Evolutionary conservation across 2,113 vertebrate species (phyloP).

Genomic region (Terrapene triunguis): DNA sequence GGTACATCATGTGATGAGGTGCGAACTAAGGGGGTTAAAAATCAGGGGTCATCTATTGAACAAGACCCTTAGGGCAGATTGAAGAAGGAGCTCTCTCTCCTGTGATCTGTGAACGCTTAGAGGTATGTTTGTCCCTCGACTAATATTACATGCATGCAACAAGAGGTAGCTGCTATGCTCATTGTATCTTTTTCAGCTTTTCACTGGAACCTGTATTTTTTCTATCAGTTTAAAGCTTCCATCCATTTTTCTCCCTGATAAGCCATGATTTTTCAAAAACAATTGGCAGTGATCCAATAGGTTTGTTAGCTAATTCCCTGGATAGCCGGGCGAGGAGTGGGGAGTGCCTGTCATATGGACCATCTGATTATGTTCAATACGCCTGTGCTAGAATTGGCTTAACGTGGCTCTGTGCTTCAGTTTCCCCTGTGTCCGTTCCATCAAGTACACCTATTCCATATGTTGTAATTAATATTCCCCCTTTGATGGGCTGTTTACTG

Average conservation of each 20-base stretch:
- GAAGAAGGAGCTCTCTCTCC: neutral
- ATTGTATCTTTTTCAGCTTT: neutral
- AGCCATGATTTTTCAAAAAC: neutral
- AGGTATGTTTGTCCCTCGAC: neutral
- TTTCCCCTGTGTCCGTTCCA: neutral
- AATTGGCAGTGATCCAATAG: neutral
- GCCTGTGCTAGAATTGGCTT: fast-evolving
- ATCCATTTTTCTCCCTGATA: neutral
- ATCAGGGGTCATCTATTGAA: neutral
- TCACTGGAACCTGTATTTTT: neutral
- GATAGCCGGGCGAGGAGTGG: neutral
- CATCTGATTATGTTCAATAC: neutral
- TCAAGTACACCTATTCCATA: neutral
- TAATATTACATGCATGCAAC: neutral
- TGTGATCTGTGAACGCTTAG: neutral
- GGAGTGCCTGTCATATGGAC: neutral
- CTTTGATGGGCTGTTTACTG: neutral
- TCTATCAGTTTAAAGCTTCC: neutral
- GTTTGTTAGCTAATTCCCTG: neutral
- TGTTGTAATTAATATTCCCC: neutral
- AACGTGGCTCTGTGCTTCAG: neutral
- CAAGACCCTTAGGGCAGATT: neutral
- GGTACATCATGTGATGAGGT: neutral
- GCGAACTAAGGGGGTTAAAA: neutral
- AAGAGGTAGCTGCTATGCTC: neutral